Conservation (phyloP, 2,888 invertebrate genomes). For the Tridacna gigas region DNA sequence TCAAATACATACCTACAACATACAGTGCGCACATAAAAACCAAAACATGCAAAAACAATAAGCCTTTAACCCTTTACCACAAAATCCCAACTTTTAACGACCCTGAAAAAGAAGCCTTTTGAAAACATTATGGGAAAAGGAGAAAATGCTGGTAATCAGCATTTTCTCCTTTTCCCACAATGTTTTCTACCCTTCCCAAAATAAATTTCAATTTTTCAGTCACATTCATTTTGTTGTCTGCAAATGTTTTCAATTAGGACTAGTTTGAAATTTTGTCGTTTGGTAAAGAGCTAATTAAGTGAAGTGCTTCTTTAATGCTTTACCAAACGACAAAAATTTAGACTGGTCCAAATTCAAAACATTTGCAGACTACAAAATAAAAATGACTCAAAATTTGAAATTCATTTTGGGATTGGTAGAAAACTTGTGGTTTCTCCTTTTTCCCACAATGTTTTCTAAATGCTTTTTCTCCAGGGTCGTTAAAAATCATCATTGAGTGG, state of each 20-base stretch:
- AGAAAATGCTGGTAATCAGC: background rate
- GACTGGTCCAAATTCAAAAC: too few relatives aligned
- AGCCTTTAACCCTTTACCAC: background rate
- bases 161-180: background rate
- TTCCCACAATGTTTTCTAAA: background rate
- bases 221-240: too few relatives aligned
- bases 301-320: background rate
- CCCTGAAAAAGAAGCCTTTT: background rate
- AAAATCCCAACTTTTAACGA: background rate
- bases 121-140: background rate
- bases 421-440: background rate
- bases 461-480: too few relatives aligned
- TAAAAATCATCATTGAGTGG: too few relatives aligned
- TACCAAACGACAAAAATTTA: too few relatives aligned
- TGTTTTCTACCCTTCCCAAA: background rate
- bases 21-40: background rate
- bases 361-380: too few relatives aligned
- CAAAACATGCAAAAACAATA: background rate
- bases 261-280: background rate
- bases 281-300: too few relatives aligned
- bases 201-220: background rate
- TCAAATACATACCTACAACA: constrained; percentile 80
- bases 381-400: background rate
- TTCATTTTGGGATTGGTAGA: background rate
- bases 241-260: background rate